These are phyloP conservation scores for Bruchidius siliquastri DNA, from an alignment of 2,888 invertebrate species.

Conservation along the genomic window DNA sequence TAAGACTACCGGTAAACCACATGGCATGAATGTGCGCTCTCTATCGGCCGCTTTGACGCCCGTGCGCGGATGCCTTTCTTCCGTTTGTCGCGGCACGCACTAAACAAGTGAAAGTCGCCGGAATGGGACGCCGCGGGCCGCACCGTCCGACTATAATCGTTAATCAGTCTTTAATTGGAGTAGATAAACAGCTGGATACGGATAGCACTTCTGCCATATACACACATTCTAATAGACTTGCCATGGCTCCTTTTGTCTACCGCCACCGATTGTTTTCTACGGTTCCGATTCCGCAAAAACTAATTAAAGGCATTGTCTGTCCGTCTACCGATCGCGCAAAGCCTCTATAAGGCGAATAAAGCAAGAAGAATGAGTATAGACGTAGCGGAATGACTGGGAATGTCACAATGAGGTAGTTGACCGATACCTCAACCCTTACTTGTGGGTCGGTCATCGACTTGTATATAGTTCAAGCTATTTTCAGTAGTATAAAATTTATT, in stretches of 20 bases:
- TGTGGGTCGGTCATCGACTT: background rate
- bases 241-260: constrained; percentile 41
- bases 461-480: background rate
- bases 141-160: constrained; percentile 42
- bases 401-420: background rate
- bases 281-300: constrained; percentile 24
- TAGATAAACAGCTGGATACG: constrained; percentile 44
- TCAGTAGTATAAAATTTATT: no score
- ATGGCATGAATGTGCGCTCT: background rate
- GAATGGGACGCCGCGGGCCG: constrained; percentile 8
- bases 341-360: background rate
- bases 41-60: background rate
- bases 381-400: background rate
- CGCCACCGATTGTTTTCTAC: constrained; percentile 39
- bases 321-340: background rate
- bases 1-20: background rate
- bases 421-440: background rate
- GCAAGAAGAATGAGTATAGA: background rate
- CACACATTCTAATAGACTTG: constrained; percentile 43
- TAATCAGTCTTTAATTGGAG: constrained; percentile 49
- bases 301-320: constrained; percentile 21
- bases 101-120: constrained; percentile 41
- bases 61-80: background rate
- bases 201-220: constrained; percentile 43
- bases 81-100: background rate